phyloP scores from a whole-genome alignment of 1,140 invertebrate genomes.

The Homalodisca vitripennis region DNA sequence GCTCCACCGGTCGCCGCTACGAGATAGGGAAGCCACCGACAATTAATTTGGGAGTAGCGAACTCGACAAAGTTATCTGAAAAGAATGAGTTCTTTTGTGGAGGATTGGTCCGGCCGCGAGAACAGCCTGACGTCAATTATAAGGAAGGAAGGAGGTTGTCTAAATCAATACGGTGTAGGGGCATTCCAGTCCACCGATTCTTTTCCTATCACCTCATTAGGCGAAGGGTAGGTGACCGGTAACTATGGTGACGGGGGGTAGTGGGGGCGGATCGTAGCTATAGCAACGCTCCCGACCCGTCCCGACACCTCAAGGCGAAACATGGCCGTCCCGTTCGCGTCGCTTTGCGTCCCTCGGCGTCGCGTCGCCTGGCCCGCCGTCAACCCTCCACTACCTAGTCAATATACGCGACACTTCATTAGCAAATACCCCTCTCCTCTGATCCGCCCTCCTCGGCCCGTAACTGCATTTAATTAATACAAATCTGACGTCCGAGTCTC shows the following conservation, averaged over 20 bases:
- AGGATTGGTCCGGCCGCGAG: slow-evolving; percentile 12
- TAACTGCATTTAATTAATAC: no score
- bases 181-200: slow-evolving; percentile 24
- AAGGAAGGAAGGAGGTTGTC: not conserved
- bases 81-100: slow-evolving; percentile 8
- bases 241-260: slow-evolving; percentile 3
- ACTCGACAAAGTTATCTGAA: slow-evolving; percentile 8
- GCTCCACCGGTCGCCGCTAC: no score
- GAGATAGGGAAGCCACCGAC: not conserved
- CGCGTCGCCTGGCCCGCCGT: not conserved
- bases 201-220: slow-evolving; percentile 26
- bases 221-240: slow-evolving; percentile 22
- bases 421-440: slow-evolving; percentile 6
- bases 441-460: no score
- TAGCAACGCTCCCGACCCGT: slow-evolving; percentile 3
- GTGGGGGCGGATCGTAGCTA: slow-evolving; percentile 12
- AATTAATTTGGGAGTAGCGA: slow-evolving; percentile 5
- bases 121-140: slow-evolving; percentile 16
- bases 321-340: slow-evolving; percentile 5
- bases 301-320: slow-evolving; percentile 2
- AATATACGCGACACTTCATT: not conserved
- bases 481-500: no score
- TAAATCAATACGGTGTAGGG: slow-evolving; percentile 8
- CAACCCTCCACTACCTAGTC: no score
- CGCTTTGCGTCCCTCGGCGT: not conserved